These are phyloP conservation scores for Scolanthus callimorphus DNA, from an alignment of 92 coral and sea anemone genomes.

Conservation along the genomic window DNA sequence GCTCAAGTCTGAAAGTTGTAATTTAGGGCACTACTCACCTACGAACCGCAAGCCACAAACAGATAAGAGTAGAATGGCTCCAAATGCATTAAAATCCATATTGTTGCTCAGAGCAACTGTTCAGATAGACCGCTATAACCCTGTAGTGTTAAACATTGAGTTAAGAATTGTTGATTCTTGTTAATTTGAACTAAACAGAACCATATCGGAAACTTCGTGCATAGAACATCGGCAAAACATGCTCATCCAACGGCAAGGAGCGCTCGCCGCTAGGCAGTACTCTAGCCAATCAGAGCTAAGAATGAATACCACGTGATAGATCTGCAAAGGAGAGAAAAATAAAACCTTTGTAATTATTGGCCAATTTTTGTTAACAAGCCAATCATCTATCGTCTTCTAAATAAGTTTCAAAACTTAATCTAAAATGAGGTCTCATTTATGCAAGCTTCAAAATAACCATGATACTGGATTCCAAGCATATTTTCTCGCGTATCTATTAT, in stretches of 20 bases:
- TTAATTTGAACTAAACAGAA: not conserved
- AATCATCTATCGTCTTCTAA: not conserved
- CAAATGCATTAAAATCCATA: conserved; percentile 18
- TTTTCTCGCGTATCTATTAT: too few relatives aligned
- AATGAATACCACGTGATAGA: not conserved
- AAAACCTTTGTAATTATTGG: not conserved
- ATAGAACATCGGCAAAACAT: too few relatives aligned
- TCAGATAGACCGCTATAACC: not conserved
- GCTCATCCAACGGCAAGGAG: conserved; percentile 21
- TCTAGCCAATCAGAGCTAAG: not conserved
- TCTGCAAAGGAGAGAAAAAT: not conserved
- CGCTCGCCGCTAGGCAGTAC: conserved; percentile 1
- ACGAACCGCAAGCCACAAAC: conserved; percentile 43
- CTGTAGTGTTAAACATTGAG: not conserved
- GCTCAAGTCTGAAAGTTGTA: not conserved
- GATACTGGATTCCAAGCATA: conserved; percentile 28
- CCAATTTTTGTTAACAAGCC: not conserved
- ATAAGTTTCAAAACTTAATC: not conserved
- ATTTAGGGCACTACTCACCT: conserved; percentile 19
- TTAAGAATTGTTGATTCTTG: not conserved
- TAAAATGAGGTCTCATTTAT: not conserved
- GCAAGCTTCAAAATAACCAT: not conserved
- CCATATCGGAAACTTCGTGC: conserved; percentile 32
- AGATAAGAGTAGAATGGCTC: conserved; percentile 18
- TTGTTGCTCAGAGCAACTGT: not conserved